Percentiles rank a stretch among this genome's conserved stretches.
Conservation (phyloP, 1,140 invertebrate genomes). For the Araneus ventricosus region DNA sequence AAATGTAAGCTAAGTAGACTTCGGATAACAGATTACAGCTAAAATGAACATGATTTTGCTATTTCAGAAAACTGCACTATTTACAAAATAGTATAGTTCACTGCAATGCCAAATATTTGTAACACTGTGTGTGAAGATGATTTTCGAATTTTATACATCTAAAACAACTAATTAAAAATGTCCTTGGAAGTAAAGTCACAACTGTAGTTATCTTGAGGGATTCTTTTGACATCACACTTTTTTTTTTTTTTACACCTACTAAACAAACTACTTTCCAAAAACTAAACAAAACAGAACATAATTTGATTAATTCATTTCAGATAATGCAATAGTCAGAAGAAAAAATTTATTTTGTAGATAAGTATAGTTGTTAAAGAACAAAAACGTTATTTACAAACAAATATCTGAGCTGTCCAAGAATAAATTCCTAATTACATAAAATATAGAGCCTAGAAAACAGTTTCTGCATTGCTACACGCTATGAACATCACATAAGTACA, state of each 20-base stretch:
- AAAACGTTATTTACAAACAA: too few relatives aligned
- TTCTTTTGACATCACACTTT: too few relatives aligned
- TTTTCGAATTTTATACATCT: not conserved
- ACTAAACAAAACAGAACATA: not conserved
- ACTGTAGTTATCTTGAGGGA: not conserved
- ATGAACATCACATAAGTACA: slow-evolving; percentile 17
- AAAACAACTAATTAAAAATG: not conserved
- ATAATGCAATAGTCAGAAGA: not conserved
- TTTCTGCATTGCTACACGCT: not conserved
- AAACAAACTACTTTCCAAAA: not conserved
- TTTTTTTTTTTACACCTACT: not conserved
- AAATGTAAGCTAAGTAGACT: not conserved
- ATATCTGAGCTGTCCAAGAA: not conserved
- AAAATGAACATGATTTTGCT: slow-evolving; percentile 1
- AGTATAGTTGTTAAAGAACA: too few relatives aligned
- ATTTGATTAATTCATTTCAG: not conserved
- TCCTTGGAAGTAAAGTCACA: not conserved
- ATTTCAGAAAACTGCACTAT: not conserved
- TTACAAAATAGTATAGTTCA: not conserved
- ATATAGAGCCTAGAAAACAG: not conserved
- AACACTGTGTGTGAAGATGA: not conserved
- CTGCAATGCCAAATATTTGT: not conserved
- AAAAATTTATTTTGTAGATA: too few relatives aligned
- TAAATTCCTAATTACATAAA: not conserved
- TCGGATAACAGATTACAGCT: not conserved